phyloP scores from a whole-genome alignment of 2,797 vertebrate species.

The Pipistrellus pipistrellus region DNA sequence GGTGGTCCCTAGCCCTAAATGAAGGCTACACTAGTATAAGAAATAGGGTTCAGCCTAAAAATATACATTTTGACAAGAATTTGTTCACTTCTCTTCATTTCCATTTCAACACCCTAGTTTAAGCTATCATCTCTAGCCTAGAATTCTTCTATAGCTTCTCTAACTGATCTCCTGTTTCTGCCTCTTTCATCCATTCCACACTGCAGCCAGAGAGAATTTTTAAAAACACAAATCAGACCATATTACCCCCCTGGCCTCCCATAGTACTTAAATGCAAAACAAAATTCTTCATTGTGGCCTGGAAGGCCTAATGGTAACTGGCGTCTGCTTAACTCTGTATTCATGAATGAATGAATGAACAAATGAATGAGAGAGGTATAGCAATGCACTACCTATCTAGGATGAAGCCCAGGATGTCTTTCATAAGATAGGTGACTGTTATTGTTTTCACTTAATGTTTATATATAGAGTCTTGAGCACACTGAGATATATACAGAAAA shows the following conservation, averaged over 20 bases:
- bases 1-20: background rate
- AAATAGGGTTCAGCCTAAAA: background rate
- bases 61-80: conserved; percentile 15
- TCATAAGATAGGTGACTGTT: background rate
- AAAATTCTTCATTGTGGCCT: conserved; percentile 18
- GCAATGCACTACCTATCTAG: background rate
- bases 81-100: conserved; percentile 29
- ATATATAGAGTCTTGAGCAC: background rate
- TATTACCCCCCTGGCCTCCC: background rate
- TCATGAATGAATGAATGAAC: background rate
- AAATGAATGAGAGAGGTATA: background rate
- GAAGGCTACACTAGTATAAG: background rate
- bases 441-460: background rate
- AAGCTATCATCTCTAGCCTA: background rate
- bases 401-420: background rate
- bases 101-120: background rate
- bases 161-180: background rate
- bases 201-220: background rate
- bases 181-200: background rate
- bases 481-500: background rate
- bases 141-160: background rate
- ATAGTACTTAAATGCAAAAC: conserved; percentile 31
- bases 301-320: background rate
- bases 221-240: background rate
- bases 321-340: conserved; percentile 1